Evolutionary conservation across 35 echinoderm and acorn worm genomes (phyloP), one percentile per base, ranked within the genome.

Genomic region (Lytechinus pictus): DNA sequence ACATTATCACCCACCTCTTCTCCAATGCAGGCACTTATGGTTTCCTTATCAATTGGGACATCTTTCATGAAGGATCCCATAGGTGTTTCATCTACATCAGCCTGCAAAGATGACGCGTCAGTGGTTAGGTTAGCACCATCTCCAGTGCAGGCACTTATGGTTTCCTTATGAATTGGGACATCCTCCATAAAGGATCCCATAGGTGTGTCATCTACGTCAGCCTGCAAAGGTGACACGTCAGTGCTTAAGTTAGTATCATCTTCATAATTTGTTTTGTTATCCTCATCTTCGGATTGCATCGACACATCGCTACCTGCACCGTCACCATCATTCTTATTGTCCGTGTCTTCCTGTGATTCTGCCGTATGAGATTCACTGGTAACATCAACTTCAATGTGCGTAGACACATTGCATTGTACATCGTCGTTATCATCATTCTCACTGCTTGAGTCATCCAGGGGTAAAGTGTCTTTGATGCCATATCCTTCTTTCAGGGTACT

Each of bases 1-100:
- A 93, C 52, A 52, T 53, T 33, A 54, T 92, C 91, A 54, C 91
- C 91, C 9, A 92, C 44, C n/a, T 9, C 28, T 93, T 93, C 91
- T 52, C 28, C 91, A 93, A 93, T 52, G 52, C 91, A 93, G 7
- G 8, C 52, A 57, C 91, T 53, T 93, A 93, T 93, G 4, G 91
- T 93, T 8, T 52, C 53, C 13, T 52, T 93, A 9, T 93, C 91
- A 9, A 93, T 93, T 0, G 91, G 1, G 12, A 66, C 60, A 66
- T 4, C 12, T 66, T 66, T 66, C 9, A 66, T 0, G 60, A 66
- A 66, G 9, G 60, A 66, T 66, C 60, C 60, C 60, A 66, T 4
- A 16, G 10, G 60, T 66, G 60, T 55, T 10, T 55, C 5, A 55
- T 55, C 10, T 55, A 55, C 54, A n/a, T n/a, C n/a, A n/a, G n/a